Evolutionary conservation across 1,140 invertebrate species (phyloP).

Genomic region (Lasioglossum baleicum): DNA sequence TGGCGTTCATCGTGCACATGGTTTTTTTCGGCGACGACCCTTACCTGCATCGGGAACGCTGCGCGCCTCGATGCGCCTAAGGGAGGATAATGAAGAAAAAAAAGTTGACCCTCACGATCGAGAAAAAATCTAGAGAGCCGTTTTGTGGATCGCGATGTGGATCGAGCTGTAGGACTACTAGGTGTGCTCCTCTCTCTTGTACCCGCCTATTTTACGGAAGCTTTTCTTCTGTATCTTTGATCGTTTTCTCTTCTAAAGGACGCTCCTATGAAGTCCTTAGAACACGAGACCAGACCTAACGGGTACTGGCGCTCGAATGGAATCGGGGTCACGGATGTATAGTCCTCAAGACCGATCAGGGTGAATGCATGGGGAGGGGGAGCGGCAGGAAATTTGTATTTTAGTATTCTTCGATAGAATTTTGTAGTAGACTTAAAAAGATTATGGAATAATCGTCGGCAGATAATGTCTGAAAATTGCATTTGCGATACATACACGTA

Average conservation of each 20-base stretch:
- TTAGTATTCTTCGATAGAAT: too few relatives aligned
- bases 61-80: slow-evolving; percentile 12
- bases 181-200: not conserved
- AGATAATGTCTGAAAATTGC: too few relatives aligned
- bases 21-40: slow-evolving; percentile 31
- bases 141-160: slow-evolving; percentile 9
- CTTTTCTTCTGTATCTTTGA: slow-evolving; percentile 56
- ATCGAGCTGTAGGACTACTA: not conserved
- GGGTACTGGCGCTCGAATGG: slow-evolving; percentile 52
- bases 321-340: slow-evolving; percentile 39
- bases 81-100: slow-evolving; percentile 24
- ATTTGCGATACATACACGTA: too few relatives aligned
- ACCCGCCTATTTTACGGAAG: slow-evolving; percentile 28
- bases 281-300: slow-evolving; percentile 55
- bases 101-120: slow-evolving; percentile 18
- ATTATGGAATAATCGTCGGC: too few relatives aligned
- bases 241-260: slow-evolving; percentile 36
- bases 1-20: slow-evolving; percentile 25
- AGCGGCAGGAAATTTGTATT: not conserved
- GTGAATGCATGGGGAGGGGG: not conserved
- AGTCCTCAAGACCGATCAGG: not conserved
- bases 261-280: slow-evolving; percentile 17
- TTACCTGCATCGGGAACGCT: slow-evolving; percentile 11
- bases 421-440: too few relatives aligned
- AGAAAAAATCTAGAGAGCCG: slow-evolving; percentile 50